phyloP scores from a whole-genome alignment of 2,888 invertebrate genomes.

The Orchesella flavescens region DNA sequence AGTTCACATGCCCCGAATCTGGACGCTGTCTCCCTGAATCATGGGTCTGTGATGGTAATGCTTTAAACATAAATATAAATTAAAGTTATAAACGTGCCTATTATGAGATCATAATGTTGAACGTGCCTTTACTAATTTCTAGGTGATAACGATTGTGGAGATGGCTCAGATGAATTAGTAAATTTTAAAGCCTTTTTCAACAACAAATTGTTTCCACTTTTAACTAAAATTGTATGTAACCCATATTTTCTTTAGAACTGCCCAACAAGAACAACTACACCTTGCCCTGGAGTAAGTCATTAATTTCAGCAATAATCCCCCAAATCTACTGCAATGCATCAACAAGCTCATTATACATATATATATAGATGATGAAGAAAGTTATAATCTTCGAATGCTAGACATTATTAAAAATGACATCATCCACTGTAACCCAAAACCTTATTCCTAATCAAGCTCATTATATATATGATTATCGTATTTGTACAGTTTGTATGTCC shows the following conservation, averaged over 20 bases:
- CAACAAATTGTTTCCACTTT: too few species aligned
- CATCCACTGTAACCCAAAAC: too few species aligned
- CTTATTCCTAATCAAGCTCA: too few species aligned
- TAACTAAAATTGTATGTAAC: too few species aligned
- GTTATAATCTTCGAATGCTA: not conserved
- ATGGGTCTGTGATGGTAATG: conserved; percentile 6
- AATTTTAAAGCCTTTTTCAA: too few species aligned
- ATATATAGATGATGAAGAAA: not conserved
- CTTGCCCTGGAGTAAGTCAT: conserved; percentile 18
- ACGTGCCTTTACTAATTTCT: too few species aligned
- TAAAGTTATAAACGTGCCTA: too few species aligned
- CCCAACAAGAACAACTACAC: conserved; percentile 8
- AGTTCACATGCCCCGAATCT: conserved; percentile 5
- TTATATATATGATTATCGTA: too few species aligned
- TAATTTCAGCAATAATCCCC: not conserved
- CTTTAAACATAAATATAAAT: not conserved
- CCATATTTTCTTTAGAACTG: too few species aligned
- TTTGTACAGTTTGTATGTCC: conserved; percentile 4
- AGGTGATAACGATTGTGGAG: conserved; percentile 27
- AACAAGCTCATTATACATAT: not conserved
- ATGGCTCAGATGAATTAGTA: not conserved
- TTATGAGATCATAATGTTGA: too few species aligned
- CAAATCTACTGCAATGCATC: too few species aligned
- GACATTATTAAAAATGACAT: too few species aligned
- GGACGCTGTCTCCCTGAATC: not conserved